Base-by-base conservation (phyloP, 2,888 invertebrate genomes). In the Horisme vitalbata region DNA sequence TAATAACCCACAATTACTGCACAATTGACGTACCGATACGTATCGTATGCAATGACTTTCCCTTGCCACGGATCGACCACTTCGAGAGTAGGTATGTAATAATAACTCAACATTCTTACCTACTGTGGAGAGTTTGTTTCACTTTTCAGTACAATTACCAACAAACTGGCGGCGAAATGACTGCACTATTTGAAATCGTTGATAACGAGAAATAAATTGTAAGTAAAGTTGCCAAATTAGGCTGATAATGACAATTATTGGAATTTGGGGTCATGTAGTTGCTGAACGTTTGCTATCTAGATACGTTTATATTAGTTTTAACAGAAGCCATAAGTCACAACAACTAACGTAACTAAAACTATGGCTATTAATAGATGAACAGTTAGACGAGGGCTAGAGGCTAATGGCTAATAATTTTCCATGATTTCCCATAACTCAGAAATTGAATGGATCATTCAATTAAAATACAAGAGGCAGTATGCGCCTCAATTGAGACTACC, bases 41-140 rank as follows among this genome's bases (percentile, higher is more conserved):
- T 37, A 18, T 18, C 2, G 24, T 30, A 31, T 45, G 31, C 15
- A 28, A 26, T 27, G 20, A 74, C 76, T 77, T 78, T 79, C 77
- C 66, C 74, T 62, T 52, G 55, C 49, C 13, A 44, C 38, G 45
- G 48, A 43, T 56, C 51, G 61, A 59, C 51, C 60, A 58, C 45
- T 61, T 61, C 70, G 66, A 61, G 10, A 31, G 23, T 15, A 24
- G n/a, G n/a, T n/a, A n/a, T n/a, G n/a, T n/a, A n/a, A n/a, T n/a
- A n/a, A n/a, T n/a, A n/a, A n/a, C n/a, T n/a, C n/a, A n/a, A n/a
- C n/a, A n/a, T n/a, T n/a, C n/a, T n/a, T n/a, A n/a, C n/a, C n/a
- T n/a, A n/a, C n/a, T n/a, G n/a, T 36, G 63, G 65, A 55, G 62
- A 60, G 52, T 54, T 43, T 65, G 65, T 69, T 69, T 63, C 64